Evolutionary conservation across 1,140 invertebrate genomes (phyloP).

Genomic region (Pseudobourletiella spinata): DNA sequence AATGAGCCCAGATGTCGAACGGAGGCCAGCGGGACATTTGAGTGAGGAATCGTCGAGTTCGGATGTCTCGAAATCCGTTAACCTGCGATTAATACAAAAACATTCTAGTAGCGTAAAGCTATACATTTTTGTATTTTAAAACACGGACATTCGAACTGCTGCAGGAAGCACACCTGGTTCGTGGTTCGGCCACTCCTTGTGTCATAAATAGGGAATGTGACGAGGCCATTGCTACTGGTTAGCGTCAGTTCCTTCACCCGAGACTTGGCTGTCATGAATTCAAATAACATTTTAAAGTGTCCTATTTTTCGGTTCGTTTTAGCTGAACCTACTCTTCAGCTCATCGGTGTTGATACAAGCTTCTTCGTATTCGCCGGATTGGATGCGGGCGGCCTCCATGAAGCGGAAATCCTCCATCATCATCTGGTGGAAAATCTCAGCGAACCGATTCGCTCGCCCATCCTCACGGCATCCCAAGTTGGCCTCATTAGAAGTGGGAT

Average conservation of each 20-base stretch:
- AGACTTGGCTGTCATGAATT: background rate
- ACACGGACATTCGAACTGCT: no score
- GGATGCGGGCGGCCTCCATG: constrained; percentile 31
- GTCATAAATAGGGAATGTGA: background rate
- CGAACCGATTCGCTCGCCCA: background rate
- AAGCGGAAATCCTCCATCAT: constrained; percentile 28
- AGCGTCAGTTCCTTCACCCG: background rate
- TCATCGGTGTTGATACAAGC: constrained; percentile 15
- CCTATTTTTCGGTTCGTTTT: no score
- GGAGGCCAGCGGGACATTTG: constrained; percentile 25
- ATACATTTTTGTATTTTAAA: no score
- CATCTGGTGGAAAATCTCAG: constrained; percentile 20
- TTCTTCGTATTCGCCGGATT: constrained; percentile 30
- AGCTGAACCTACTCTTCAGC: constrained; percentile 4
- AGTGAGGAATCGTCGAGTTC: constrained; percentile 21
- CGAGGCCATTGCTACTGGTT: background rate
- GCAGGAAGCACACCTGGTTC: no score
- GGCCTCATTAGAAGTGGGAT: background rate
- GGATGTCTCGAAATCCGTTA: constrained; percentile 4
- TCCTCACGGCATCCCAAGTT: background rate
- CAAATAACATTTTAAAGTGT: no score
- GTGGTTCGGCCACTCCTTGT: no score
- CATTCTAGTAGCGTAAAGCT: no score
- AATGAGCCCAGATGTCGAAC: constrained; percentile 27
- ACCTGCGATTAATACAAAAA: no score